Base-by-base conservation (phyloP, 1,140 invertebrate species). In the Bombyx mandarina region DNA sequence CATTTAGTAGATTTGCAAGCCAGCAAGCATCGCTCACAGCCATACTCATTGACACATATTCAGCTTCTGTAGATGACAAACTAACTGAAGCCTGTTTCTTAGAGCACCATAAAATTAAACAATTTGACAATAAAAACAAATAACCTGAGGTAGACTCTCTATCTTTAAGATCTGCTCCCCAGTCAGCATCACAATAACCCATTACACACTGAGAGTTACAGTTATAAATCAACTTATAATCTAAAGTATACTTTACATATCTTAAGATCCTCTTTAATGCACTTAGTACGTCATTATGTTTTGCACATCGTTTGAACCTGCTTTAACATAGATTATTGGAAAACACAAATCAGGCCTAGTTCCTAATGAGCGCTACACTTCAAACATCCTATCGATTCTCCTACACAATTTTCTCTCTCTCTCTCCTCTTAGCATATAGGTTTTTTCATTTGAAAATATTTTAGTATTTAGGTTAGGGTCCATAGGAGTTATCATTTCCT, bases 31-130 rank as follows among this genome's bases (percentile, higher is more conserved):
- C 83, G 58, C 62, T 63, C 10, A 67, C 59, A 22, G 74, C 77
- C 52, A 67, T 69, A 60, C 68, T 75, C n/a, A 87, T 59, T n/a
- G 79, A 74, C 8, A 88, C 64, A 69, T 88, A 88, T 61, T 89
- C 85, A 3, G 86, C 65, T 61, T 89, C 86, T 7, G 83, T 82
- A 2, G 82, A 81, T 2, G 82, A 88, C 0, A 88, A 26, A 46
- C 79, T 69, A 26, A 82, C 79, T 56, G 60, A 63, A 26, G 54
- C 47, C 62, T 89, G 86, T 62, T 85, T 88, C 56, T 80, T 79
- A 52, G 69, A 79, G 18, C 58, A 62, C 87, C 81, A 88, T 6
- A 56, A 54, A 18, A 86, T 62, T 35, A 71, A 67, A 61, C 71
- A 77, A 53, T 69, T 62, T 65, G 63, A 58, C 54, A 82, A 65